phyloP scores from a whole-genome alignment of 2,888 invertebrate species.

The Napeogenes sylphis region DNA sequence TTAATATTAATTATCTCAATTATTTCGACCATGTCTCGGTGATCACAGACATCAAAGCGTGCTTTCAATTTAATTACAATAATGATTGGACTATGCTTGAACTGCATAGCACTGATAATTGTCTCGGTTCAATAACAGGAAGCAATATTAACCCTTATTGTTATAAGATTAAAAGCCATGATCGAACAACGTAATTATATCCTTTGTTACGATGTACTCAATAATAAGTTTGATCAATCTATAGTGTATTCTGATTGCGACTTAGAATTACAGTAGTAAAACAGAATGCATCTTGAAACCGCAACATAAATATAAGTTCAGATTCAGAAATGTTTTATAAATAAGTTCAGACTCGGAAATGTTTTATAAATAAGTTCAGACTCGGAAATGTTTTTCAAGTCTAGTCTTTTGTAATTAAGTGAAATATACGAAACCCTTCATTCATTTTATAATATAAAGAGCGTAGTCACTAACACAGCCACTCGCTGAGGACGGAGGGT shows the following conservation, averaged over 20 bases:
- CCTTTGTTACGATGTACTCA: constrained; percentile 3
- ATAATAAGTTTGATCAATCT: constrained; percentile 6
- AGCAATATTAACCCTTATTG: constrained; percentile 3
- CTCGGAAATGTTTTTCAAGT: too few species aligned
- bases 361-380: too few species aligned
- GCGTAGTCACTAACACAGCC: constrained; percentile 19
- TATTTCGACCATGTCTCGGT: constrained; percentile 25
- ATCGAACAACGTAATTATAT: not conserved
- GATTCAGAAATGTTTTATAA: too few species aligned
- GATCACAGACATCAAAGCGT: constrained; percentile 43
- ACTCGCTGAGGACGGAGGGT: constrained; percentile 16
- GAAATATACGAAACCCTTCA: constrained; percentile 1
- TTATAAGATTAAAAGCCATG: not conserved
- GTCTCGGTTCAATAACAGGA: constrained; percentile 9
- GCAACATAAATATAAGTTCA: too few species aligned
- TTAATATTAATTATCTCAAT: constrained; percentile 18
- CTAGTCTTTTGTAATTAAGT: constrained; percentile 8
- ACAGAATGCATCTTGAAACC: not conserved
- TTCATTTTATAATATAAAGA: constrained; percentile 11
- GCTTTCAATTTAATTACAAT: constrained; percentile 48
- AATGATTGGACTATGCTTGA: constrained; percentile 42
- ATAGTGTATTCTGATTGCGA: constrained; percentile 2
- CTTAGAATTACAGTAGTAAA: not conserved
- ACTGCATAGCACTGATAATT: constrained; percentile 40
- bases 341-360: too few species aligned